phyloP scores from a whole-genome alignment of 2,797 vertebrate species.

The Merluccius polli region DNA sequence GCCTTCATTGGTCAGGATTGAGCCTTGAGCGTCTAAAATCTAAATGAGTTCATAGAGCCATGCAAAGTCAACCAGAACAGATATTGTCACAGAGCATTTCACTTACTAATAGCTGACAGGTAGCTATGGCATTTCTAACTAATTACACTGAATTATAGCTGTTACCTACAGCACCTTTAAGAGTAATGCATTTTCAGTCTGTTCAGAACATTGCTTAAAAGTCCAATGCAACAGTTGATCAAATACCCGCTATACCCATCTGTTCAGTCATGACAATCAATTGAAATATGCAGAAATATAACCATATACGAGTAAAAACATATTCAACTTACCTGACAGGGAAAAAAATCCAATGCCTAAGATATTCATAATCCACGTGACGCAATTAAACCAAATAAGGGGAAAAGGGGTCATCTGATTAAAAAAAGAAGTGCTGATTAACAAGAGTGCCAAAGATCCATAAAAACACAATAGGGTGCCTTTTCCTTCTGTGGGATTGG shows the following conservation, averaged over 20 bases:
- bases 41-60: no score
- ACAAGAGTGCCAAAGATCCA: neutral
- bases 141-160: neutral
- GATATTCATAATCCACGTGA: conserved; percentile 42
- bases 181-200: neutral
- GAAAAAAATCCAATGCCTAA: conserved; percentile 26
- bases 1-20: no score
- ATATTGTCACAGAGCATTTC: neutral
- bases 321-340: conserved; percentile 49
- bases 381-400: conserved; percentile 8
- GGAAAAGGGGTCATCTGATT: conserved; percentile 8
- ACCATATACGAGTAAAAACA: neutral
- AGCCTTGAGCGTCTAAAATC: no score
- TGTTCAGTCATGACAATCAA: neutral
- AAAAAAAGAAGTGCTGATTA: conserved; percentile 9
- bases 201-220: neutral
- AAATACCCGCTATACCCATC: neutral
- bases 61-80: neutral
- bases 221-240: neutral
- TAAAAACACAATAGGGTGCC: conserved; percentile 10
- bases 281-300: neutral
- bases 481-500: conserved; percentile 10
- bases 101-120: no score
- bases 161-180: neutral
- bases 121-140: no score